Evolutionary conservation across 1,140 invertebrate species (phyloP).

Genomic region (Lycorma delicatula): DNA sequence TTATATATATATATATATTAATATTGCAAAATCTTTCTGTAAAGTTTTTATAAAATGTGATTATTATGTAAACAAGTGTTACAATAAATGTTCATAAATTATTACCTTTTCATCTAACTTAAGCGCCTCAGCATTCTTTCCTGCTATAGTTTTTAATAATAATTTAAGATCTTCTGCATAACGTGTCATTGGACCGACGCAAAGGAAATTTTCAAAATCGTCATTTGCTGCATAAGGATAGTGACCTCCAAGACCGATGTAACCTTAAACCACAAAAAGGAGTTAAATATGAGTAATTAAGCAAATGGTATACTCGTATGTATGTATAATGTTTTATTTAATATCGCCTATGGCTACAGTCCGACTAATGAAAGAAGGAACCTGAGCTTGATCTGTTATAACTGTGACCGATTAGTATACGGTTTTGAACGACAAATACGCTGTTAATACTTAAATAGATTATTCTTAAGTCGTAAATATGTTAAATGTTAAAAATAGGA

Average conservation of each 20-base stretch:
- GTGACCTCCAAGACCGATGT: slow-evolving; percentile 47
- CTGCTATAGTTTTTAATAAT: slow-evolving; percentile 52
- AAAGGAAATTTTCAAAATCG: slow-evolving; percentile 40
- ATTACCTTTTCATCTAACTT: slow-evolving; percentile 38
- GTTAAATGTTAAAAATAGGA: too few species aligned
- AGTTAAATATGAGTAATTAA: too few species aligned
- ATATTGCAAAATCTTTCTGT: not conserved
- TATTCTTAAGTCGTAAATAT: too few species aligned
- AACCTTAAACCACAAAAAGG: slow-evolving; percentile 39
- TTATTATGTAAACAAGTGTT: not conserved
- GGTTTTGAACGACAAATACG: too few species aligned
- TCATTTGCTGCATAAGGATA: slow-evolving; percentile 43
- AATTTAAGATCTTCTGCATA: slow-evolving; percentile 73
- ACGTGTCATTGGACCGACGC: slow-evolving; percentile 68
- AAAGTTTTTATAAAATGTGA: not conserved
- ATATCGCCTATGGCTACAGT: too few species aligned
- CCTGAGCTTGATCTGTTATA: too few species aligned
- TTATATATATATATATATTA: not conserved
- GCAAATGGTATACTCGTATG: too few species aligned
- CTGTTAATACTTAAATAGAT: too few species aligned
- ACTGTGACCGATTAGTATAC: too few species aligned
- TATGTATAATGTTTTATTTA: too few species aligned
- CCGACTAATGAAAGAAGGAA: too few species aligned
- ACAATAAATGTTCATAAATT: too few species aligned
- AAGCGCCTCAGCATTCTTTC: slow-evolving; percentile 35